These are phyloP conservation scores for Brachirus orientalis DNA, from an alignment of 2,113 vertebrate genomes.

Conservation along the genomic window DNA sequence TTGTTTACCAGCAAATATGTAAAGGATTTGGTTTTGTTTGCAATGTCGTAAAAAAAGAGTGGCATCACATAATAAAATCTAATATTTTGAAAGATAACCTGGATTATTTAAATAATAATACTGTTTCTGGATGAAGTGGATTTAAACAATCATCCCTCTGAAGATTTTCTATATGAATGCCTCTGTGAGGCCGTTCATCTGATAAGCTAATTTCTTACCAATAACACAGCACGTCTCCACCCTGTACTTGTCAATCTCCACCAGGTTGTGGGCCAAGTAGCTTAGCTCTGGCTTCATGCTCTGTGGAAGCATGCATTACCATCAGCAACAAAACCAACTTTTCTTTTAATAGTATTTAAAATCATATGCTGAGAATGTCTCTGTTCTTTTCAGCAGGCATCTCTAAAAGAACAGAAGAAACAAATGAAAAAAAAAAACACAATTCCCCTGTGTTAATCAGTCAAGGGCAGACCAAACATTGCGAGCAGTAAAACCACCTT, in stretches of 20 bases:
- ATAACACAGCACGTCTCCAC: slow-evolving; percentile 99
- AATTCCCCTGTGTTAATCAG: too few relatives aligned
- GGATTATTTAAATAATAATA: background rate
- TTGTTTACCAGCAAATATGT: background rate
- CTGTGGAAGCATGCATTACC: slow-evolving; percentile 72
- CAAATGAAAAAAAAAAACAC: too few relatives aligned
- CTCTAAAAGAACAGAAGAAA: too few relatives aligned
- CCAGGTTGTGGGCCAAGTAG: slow-evolving; percentile 96
- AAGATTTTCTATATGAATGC: background rate
- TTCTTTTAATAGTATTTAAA: background rate
- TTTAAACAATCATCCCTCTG: background rate
- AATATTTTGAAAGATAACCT: background rate
- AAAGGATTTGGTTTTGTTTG: background rate
- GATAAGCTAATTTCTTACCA: slow-evolving; percentile 82
- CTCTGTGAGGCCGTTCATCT: background rate
- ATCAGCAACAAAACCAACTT: background rate
- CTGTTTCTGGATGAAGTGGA: background rate
- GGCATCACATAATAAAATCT: too few relatives aligned
- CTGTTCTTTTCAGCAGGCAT: too few relatives aligned
- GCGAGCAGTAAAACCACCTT: slow-evolving; percentile 83
- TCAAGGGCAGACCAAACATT: background rate
- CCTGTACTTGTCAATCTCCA: slow-evolving; percentile 98
- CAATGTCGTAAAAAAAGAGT: too few relatives aligned
- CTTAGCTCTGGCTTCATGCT: slow-evolving; percentile 98
- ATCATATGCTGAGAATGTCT: background rate